These are phyloP conservation scores for Drosophila quadrilineata DNA, from an alignment of 1,140 invertebrate genomes.

Conservation along the genomic window DNA sequence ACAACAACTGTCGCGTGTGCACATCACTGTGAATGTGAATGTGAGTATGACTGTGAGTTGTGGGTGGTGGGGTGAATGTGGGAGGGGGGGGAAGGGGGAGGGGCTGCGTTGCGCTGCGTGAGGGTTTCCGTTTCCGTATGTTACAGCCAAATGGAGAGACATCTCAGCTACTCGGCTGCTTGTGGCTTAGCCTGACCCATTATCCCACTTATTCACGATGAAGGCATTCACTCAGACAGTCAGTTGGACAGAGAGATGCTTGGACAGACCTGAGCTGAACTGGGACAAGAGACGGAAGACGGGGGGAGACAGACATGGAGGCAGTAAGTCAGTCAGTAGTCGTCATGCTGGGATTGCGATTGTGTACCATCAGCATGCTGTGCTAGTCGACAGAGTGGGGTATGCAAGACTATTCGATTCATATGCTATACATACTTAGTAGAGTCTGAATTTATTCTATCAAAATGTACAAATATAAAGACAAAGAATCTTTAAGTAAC, in stretches of 20 bases:
- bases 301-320: neutral
- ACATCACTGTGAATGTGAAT: slow-evolving; percentile 31
- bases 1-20: slow-evolving; percentile 52
- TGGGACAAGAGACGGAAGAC: neutral
- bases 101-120: slow-evolving; percentile 33
- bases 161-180: slow-evolving; percentile 63
- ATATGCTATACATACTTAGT: no score
- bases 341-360: slow-evolving; percentile 41
- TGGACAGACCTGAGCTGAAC: slow-evolving; percentile 8
- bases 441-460: no score
- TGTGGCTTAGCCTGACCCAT: slow-evolving; percentile 77
- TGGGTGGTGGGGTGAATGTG: no score
- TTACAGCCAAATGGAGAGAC: slow-evolving; percentile 35
- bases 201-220: slow-evolving; percentile 77
- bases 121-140: slow-evolving; percentile 43
- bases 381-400: neutral
- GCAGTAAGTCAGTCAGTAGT: slow-evolving; percentile 29
- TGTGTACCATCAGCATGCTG: slow-evolving; percentile 20
- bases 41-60: no score
- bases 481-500: no score
- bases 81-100: no score
- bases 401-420: no score
- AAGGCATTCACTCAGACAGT: slow-evolving; percentile 67
- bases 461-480: no score
- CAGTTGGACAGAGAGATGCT: neutral